phyloP scores from a whole-genome alignment of 2,797 vertebrate genomes.

The Scomberomorus guttatus region DNA sequence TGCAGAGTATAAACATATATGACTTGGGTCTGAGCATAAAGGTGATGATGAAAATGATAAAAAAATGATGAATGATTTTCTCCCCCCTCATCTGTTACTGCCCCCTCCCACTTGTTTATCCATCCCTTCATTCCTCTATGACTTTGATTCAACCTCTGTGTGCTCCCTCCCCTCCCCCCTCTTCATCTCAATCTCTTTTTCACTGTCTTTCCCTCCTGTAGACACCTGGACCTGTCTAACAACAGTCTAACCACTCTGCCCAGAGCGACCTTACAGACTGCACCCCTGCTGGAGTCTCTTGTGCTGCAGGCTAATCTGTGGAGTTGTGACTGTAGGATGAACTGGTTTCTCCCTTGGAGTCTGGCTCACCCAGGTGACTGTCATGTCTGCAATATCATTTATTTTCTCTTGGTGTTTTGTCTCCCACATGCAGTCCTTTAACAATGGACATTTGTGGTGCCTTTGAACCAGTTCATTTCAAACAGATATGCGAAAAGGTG shows the following conservation, averaged over 20 bases:
- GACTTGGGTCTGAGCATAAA: slow-evolving; percentile 25
- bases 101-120: slow-evolving; percentile 17
- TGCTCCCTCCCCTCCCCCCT: background rate
- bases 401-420: slow-evolving; percentile 26
- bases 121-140: slow-evolving; percentile 5
- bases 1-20: background rate
- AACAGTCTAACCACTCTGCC: slow-evolving; percentile 89
- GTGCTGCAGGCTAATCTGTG: slow-evolving; percentile 92
- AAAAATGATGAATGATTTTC: slow-evolving; percentile 45
- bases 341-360: slow-evolving; percentile 89
- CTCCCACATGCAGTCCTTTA: background rate
- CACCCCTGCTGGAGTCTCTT: slow-evolving; percentile 91
- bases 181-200: slow-evolving; percentile 13
- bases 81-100: slow-evolving; percentile 18
- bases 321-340: slow-evolving; percentile 92
- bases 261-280: slow-evolving; percentile 79
- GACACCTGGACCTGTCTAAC: slow-evolving; percentile 94
- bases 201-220: slow-evolving; percentile 66
- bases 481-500: background rate
- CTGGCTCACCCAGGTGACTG: slow-evolving; percentile 86
- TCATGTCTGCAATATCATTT: slow-evolving; percentile 6
- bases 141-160: slow-evolving; percentile 20
- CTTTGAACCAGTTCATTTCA: too few relatives aligned
- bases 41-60: slow-evolving; percentile 29
- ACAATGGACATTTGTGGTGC: background rate